A percentile compares a stretch with the other conserved stretches of the same genome.
Evolutionary conservation across 2,888 invertebrate genomes (phyloP).

Genomic region (Sinohyriopsis cumingii): DNA sequence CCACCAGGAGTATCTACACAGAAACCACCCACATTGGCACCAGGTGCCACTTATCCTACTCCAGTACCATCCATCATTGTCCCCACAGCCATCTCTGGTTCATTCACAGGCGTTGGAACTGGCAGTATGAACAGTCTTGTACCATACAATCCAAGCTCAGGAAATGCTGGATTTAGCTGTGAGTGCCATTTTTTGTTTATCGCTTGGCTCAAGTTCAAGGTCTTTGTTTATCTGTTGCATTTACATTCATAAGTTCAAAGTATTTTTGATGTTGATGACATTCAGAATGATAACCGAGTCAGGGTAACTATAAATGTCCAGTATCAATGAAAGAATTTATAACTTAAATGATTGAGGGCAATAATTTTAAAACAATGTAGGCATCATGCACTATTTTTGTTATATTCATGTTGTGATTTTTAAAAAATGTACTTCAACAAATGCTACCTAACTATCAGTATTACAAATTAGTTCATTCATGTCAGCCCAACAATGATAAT

Average conservation of each 20-base stretch:
- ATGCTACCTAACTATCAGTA: not conserved
- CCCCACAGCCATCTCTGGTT: slow-evolving; percentile 41
- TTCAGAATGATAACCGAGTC: too few relatives aligned
- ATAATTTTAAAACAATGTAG: too few relatives aligned
- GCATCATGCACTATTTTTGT: too few relatives aligned
- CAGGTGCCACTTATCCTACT: slow-evolving; percentile 32
- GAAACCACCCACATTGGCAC: slow-evolving; percentile 9
- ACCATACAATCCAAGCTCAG: slow-evolving; percentile 14
- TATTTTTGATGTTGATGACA: too few relatives aligned
- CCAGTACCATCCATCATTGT: slow-evolving; percentile 25
- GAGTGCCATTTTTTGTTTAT: slow-evolving; percentile 2
- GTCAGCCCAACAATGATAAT: too few relatives aligned
- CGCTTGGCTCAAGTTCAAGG: too few relatives aligned
- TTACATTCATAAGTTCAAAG: too few relatives aligned
- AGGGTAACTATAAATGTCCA: too few relatives aligned
- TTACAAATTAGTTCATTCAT: too few relatives aligned
- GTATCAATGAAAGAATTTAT: too few relatives aligned
- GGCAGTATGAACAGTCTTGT: slow-evolving; percentile 22
- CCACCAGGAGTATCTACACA: not conserved
- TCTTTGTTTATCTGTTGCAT: too few relatives aligned
- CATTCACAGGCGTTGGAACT: slow-evolving; percentile 45
- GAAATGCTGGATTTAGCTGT: slow-evolving; percentile 15
- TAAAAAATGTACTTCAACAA: not conserved
- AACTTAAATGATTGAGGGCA: too few relatives aligned
- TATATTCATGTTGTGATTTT: not conserved